Evolutionary conservation across 2,888 invertebrate genomes (phyloP).

Genomic region (Orchesellides sinensis): DNA sequence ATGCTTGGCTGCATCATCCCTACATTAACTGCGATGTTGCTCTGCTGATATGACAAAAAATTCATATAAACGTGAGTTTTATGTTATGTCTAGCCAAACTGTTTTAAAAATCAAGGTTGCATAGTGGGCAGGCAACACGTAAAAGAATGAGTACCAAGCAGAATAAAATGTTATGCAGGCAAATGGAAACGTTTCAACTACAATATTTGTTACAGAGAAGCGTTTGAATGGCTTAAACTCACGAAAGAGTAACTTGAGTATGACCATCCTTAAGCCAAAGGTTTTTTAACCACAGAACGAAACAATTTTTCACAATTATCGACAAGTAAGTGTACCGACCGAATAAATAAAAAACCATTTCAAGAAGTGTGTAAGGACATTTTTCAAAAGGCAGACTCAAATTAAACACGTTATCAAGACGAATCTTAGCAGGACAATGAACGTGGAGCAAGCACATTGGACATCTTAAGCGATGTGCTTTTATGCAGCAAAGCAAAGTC

Average conservation of each 20-base stretch:
- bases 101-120: background rate
- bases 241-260: too few species aligned
- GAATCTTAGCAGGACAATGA: slow-evolving; percentile 47
- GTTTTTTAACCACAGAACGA: too few species aligned
- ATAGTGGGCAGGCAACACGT: background rate
- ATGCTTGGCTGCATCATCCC: background rate
- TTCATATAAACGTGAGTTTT: too few species aligned
- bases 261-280: too few species aligned
- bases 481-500: background rate
- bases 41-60: slow-evolving; percentile 12
- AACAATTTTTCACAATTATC: too few species aligned
- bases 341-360: too few species aligned
- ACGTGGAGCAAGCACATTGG: background rate
- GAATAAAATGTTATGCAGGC: background rate
- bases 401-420: slow-evolving; percentile 25
- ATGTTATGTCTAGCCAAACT: too few species aligned
- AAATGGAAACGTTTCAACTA: slow-evolving; percentile 5
- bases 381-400: too few species aligned
- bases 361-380: too few species aligned
- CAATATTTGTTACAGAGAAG: slow-evolving; percentile 17
- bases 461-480: background rate
- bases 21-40: background rate
- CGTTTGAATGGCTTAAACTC: slow-evolving; percentile 45
- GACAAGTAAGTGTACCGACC: too few species aligned
- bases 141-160: slow-evolving; percentile 6